These are phyloP conservation scores for Ciconia maguari DNA, from an alignment of 2,113 vertebrate species.

Conservation along the genomic window DNA sequence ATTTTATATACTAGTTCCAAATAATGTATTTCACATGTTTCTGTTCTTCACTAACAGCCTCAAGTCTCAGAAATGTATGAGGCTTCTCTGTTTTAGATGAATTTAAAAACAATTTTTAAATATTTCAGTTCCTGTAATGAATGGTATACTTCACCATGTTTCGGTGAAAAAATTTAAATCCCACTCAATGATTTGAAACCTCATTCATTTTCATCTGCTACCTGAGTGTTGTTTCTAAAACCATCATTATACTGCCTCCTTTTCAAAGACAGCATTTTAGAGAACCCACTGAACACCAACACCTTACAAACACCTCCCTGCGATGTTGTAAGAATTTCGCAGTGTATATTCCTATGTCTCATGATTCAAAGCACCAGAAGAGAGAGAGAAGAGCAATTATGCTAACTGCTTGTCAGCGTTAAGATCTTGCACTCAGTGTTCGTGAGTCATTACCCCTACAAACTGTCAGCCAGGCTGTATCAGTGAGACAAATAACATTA, in stretches of 20 bases:
- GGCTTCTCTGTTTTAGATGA: neutral
- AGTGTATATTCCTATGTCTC: neutral
- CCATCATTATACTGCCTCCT: neutral
- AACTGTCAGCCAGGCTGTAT: slow-evolving; percentile 13
- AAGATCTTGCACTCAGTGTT: slow-evolving; percentile 16
- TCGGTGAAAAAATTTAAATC: slow-evolving; percentile 27
- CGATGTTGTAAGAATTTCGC: neutral
- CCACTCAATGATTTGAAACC: slow-evolving; percentile 24
- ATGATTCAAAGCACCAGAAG: slow-evolving; percentile 46
- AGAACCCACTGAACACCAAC: neutral
- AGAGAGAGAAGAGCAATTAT: slow-evolving; percentile 48
- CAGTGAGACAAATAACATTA: neutral
- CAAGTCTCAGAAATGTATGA: neutral
- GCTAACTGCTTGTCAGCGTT: slow-evolving; percentile 25
- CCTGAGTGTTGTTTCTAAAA: slow-evolving; percentile 9
- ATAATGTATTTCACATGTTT: neutral
- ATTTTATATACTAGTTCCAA: neutral
- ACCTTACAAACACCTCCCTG: neutral
- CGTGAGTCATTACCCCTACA: slow-evolving; percentile 51
- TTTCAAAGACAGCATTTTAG: slow-evolving; percentile 11
- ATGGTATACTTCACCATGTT: slow-evolving; percentile 14
- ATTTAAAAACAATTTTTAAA: neutral
- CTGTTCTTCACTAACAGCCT: neutral
- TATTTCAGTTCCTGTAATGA: neutral
- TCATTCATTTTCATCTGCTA: slow-evolving; percentile 31